Evolutionary conservation across 2,113 vertebrate genomes (phyloP).

Genomic region (Dromas ardeola): DNA sequence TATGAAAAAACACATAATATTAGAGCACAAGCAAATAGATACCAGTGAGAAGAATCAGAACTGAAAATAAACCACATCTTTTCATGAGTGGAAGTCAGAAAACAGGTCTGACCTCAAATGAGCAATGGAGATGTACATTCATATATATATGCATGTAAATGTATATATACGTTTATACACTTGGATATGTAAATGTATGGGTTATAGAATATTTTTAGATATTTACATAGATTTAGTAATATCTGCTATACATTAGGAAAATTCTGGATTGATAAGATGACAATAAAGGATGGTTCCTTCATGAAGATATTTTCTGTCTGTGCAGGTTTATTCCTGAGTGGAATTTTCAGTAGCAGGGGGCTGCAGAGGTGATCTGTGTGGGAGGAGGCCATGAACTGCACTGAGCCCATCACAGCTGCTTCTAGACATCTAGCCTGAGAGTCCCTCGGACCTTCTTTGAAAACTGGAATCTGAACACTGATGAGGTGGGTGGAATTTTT

Average conservation of each 20-base stretch:
- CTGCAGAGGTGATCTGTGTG: not conserved
- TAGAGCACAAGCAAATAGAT: not conserved
- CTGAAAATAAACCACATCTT: not conserved
- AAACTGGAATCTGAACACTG: accelerated
- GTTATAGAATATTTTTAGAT: not conserved
- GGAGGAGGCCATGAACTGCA: not conserved
- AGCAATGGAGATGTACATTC: not conserved
- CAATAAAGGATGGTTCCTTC: not conserved
- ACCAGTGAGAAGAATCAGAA: not conserved
- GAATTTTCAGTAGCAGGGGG: not conserved
- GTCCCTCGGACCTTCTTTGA: not conserved
- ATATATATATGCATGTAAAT: no score
- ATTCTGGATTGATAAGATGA: not conserved
- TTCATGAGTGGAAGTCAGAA: not conserved
- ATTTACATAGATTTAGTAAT: not conserved
- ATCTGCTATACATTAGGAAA: not conserved
- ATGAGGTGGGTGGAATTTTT: not conserved
- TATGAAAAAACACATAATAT: not conserved
- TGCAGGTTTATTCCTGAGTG: not conserved
- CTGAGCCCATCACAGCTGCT: not conserved
- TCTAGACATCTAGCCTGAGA: not conserved
- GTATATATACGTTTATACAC: not conserved
- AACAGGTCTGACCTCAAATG: not conserved
- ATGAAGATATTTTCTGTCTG: not conserved
- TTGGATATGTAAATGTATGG: not conserved